Base-by-base conservation (phyloP, 2,888 invertebrate species). In the Poecilobothrus nobilitatus region DNA sequence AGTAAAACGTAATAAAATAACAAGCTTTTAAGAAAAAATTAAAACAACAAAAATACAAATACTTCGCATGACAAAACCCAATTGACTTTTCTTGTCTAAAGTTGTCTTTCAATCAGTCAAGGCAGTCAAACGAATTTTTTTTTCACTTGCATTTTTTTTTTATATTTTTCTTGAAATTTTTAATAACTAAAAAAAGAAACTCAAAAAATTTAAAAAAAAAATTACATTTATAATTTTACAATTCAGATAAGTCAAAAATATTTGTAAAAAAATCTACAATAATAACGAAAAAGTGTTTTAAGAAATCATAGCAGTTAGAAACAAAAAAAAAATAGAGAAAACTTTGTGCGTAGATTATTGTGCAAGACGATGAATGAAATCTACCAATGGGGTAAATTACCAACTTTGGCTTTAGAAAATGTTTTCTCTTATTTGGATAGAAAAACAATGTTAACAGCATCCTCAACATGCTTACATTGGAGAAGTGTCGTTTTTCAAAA, bases 381-480 rank as follows among this genome's bases (percentile, higher is more conserved):
- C 73, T 75, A 76, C 73, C 75, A 76, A 78, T 81, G 81, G 81
- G 78, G 76, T 71, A 73, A 76, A 75, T 70, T 81, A 74, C 81
- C 81, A 75, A 75, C 77, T 71, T 76, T 81, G 74, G 80, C 84
- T 73, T 81, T 84, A 76, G 83, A 83, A 73, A 83, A 84, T 75
- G 80, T 86, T 70, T 82, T 83, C 74, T 77, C 78, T 68, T 76
- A 78, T 75, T 75, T 81, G 69, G 76, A 78, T 70, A 76, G 78
- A 69, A 77, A 80, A 71, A 86, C 86, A 76, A 83, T 83, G 76
- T 77, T 84, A 37, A 80, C 78, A 72, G 85, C 85, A 71, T 84
- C 86, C 65, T 82, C 84, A 71, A 81, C 82, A 62, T 87, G 86
- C 76, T 84, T 82, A 77, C 80, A 84, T 77, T 87, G 87, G 87